A percentile compares a stretch with the other conserved stretches of the same genome.
phyloP scores from a whole-genome alignment of 2,888 invertebrate species.

The Protophormia terraenovae region DNA sequence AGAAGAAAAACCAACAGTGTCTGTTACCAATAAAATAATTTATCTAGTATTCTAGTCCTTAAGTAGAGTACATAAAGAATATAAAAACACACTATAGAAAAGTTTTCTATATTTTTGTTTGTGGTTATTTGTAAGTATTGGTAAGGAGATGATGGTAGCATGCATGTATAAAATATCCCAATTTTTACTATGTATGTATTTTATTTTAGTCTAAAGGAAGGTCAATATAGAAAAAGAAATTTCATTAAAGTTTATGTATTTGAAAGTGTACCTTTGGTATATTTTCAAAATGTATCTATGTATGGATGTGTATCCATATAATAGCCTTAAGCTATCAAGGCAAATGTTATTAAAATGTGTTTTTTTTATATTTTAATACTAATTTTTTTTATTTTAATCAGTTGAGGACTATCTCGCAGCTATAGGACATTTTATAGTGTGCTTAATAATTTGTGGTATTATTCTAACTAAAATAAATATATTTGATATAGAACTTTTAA shows the following conservation, averaged over 20 bases:
- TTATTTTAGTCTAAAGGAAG: slow-evolving; percentile 27
- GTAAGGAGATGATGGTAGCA: not conserved
- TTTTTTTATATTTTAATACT: not conserved
- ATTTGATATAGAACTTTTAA: no score
- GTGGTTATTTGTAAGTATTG: not conserved
- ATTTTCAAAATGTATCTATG: not conserved
- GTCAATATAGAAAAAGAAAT: slow-evolving; percentile 23
- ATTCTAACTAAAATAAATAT: no score
- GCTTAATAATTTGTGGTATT: no score
- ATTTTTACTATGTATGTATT: slow-evolving; percentile 10
- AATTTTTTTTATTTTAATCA: not conserved
- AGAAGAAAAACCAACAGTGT: no score
- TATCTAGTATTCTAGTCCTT: no score
- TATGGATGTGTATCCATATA: not conserved
- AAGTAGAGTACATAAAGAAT: no score
- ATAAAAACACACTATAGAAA: not conserved
- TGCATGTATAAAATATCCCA: not conserved
- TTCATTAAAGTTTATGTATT: slow-evolving; percentile 29
- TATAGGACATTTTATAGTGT: no score
- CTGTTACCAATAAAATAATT: no score
- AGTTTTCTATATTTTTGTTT: not conserved
- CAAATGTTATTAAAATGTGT: slow-evolving; percentile 45
- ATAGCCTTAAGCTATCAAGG: slow-evolving; percentile 46
- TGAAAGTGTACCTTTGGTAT: not conserved
- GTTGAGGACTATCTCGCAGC: not conserved